Evolutionary conservation across 2,888 invertebrate species (phyloP).

Genomic region (Tinea semifulvella): DNA sequence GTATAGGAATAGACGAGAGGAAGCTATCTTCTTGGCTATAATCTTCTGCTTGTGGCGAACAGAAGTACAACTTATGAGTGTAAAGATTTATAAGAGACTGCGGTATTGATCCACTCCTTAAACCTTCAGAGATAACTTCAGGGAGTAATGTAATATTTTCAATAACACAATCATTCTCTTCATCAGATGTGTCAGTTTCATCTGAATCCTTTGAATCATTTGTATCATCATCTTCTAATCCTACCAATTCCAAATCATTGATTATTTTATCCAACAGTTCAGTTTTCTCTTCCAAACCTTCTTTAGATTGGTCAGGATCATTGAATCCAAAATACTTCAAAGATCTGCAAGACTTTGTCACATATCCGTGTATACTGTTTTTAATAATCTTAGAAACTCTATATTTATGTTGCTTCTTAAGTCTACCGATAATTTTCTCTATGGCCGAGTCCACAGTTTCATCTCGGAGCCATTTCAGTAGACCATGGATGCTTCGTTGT

Average conservation of each 20-base stretch:
- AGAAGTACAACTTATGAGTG: conserved; percentile 70
- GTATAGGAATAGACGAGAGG: conserved; percentile 66
- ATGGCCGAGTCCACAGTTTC: conserved; percentile 76
- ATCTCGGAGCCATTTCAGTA: conserved; percentile 80
- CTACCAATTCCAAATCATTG: neutral
- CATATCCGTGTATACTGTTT: conserved; percentile 72
- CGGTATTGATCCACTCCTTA: conserved; percentile 69
- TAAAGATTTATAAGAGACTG: conserved; percentile 74
- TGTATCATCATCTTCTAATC: conserved; percentile 23
- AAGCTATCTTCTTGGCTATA: conserved; percentile 68
- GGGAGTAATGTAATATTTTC: conserved; percentile 34
- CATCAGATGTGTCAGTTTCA: conserved; percentile 14
- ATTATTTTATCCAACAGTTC: neutral
- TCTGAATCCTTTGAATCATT: conserved; percentile 21
- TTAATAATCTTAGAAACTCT: conserved; percentile 67
- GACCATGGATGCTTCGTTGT: conserved; percentile 74
- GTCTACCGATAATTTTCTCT: conserved; percentile 69
- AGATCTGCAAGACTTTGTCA: conserved; percentile 64
- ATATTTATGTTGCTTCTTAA: conserved; percentile 64
- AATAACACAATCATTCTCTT: neutral
- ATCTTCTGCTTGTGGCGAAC: conserved; percentile 78
- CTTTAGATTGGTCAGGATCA: conserved; percentile 18
- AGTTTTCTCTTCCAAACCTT: conserved; percentile 16
- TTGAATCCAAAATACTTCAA: conserved; percentile 62
- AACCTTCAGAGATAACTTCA: conserved; percentile 72